A percentile compares a stretch with the other conserved stretches of the same genome.
Conservation (phyloP, 2,888 invertebrate genomes). For the Polylopha cassiicola region DNA sequence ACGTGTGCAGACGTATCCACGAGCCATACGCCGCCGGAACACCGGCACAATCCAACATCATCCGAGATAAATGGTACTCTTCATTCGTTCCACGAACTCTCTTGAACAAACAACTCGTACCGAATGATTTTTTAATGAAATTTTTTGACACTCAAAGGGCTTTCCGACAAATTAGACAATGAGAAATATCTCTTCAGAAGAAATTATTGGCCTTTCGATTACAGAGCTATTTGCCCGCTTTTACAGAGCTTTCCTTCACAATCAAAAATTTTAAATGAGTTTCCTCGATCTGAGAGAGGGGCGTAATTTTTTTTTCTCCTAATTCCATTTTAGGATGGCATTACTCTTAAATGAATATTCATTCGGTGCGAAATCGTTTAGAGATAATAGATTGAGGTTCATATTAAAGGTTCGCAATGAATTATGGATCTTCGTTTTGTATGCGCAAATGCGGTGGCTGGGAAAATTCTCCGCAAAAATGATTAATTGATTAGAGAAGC, state of each 20-base stretch:
- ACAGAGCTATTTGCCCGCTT: conserved; percentile 43
- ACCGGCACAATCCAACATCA: conserved; percentile 40
- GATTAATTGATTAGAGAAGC: conserved; percentile 37
- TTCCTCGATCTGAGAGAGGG: conserved; percentile 52
- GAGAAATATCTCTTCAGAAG: conserved; percentile 36
- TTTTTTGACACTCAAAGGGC: conserved; percentile 24
- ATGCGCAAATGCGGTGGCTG: conserved; percentile 47
- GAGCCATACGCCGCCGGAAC: conserved; percentile 32
- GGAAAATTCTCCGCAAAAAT: conserved; percentile 36
- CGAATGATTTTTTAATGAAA: conserved; percentile 20
- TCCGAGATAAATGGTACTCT: conserved; percentile 12
- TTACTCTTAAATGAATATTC: conserved; percentile 75
- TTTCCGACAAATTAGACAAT: conserved; percentile 31
- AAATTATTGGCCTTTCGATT: conserved; percentile 55
- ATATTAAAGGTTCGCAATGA: conserved; percentile 61
- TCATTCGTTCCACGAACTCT: background rate
- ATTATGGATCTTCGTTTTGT: conserved; percentile 60
- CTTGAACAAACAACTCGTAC: conserved; percentile 13
- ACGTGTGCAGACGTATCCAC: conserved; percentile 54
- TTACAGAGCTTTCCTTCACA: conserved; percentile 53
- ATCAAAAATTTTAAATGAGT: conserved; percentile 73
- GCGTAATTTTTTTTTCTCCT: conserved; percentile 56
- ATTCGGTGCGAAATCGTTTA: conserved; percentile 72
- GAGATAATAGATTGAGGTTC: conserved; percentile 72
- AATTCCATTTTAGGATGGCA: conserved; percentile 68